Base-by-base conservation (phyloP, 2,888 invertebrate species). In the Magallana nippona region DNA sequence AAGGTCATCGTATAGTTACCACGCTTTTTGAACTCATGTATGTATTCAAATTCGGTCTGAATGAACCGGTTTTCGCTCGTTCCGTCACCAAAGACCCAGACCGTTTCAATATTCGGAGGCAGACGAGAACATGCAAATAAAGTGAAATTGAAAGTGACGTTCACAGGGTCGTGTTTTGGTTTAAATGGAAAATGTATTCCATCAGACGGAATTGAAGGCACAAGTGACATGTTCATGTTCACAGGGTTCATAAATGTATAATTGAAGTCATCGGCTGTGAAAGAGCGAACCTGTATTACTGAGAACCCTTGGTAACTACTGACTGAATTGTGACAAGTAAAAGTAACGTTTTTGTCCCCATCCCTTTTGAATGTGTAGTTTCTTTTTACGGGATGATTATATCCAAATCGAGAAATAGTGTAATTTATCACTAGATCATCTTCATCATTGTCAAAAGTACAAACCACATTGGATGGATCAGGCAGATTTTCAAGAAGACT, bases 91-190 rank as follows among this genome's bases (percentile, higher is more conserved):
- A 83, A 83, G 10, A 80, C 57, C 83, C 83, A 83, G 10, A 32
- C 22, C 19, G 80, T 71, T 56, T 80, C 56, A 27, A 83, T 80
- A 56, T 80, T 63, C 15, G 83, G 83, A 5, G 83, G 83, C 10
- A 83, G 44, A n/a, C 79, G 55, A n/a, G 79, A 80, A 80, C 83
- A 83, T 17, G 71, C 44, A 27, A 83, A 80, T n/a, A 83, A 71
- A 8, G 71, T 44, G 2, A 83, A 56, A 10, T 56, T 56, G 44
- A 83, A 83, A 10, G 27, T 71, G 19, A 71, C 71, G 71, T 80
- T 19, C 10, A 80, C 83, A 15, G 63, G 62, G 55, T 27, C 71
- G 55, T 79, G 79, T 2, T 22, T 57, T 27, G 79, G 22, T 79
- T 79, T 79, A 22, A 17, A 57, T 10, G 56, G 27, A 10, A 79